Base-by-base conservation (phyloP, 2,797 vertebrate genomes). In the Oceanodroma leucorhoa region DNA sequence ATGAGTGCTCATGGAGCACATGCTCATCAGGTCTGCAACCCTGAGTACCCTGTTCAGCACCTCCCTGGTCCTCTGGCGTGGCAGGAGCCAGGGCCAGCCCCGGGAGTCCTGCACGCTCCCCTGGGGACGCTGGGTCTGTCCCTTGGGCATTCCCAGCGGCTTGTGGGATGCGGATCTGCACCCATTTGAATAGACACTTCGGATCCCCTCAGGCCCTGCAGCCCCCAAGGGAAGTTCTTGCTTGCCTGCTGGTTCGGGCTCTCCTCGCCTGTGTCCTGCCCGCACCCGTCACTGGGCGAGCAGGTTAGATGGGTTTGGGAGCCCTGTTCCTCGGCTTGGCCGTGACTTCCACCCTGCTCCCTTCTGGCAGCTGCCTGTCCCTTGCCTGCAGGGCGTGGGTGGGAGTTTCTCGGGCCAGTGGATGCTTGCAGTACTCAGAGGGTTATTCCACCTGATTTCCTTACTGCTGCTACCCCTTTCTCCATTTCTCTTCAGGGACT, bases 11-110 rank as follows among this genome's bases (percentile, higher is more conserved):
- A 9, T 14, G 40, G 40, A 41, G 40, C 40, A 5, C 5, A 2
- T 30, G 32, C 54, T 53, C 3, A 0, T 38, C 2, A 0, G 60
- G 58, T 62, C 72, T 27, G 48, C 79, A 41, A n/a, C 62, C 57
- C 51, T 5, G 17, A 32, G 24, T 27, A 1, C 80, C 2, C 0
- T 21, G 34, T 36, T 51, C 92, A 78, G 65, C 92, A 41, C 41
- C 72, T 6, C 0, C 50, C 41, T 14, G 34, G 16, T 76, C 36
- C 50, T 41, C 20, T 66, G 70, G 8, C 1, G 0, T 0, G 0
- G 27, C 55, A 27, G 51, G 48, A 60, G 50, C 29, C n/a, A 19
- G 29, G 62, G 46, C 54, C 26, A 21, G 34, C 23, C 29, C 23
- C 4, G 1, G 27, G 40, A n/a, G 54, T n/a, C n/a, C 67, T 29